Evolutionary conservation across 2,888 invertebrate species (phyloP).

Genomic region (Pseudococcus longispinus): DNA sequence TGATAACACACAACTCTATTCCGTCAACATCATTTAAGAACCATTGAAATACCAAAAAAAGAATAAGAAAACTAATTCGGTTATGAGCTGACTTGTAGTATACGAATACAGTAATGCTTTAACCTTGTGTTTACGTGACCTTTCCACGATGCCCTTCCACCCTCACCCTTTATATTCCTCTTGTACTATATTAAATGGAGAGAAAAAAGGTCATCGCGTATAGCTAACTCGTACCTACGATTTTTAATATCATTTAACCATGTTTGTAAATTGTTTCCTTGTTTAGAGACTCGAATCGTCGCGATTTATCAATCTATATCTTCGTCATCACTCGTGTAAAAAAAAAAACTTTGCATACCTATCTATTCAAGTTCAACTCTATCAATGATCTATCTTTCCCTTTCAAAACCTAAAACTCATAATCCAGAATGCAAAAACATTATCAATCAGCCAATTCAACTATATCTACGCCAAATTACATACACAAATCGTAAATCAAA

Average conservation of each 20-base stretch:
- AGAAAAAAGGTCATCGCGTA: slow-evolving; percentile 48
- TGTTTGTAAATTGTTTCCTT: slow-evolving; percentile 9
- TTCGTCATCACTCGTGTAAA: not conserved
- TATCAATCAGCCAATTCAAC: not conserved
- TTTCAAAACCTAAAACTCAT: too few relatives aligned
- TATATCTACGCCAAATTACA: not conserved
- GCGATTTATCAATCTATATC: not conserved
- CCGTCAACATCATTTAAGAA: slow-evolving; percentile 9
- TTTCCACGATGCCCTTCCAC: slow-evolving; percentile 54
- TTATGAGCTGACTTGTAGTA: slow-evolving; percentile 54
- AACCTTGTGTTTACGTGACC: slow-evolving; percentile 56
- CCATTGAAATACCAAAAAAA: slow-evolving; percentile 49
- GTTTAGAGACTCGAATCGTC: not conserved
- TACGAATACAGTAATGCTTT: slow-evolving; percentile 45
- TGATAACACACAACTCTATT: not conserved
- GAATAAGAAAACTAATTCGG: slow-evolving; percentile 53
- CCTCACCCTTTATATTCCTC: slow-evolving; percentile 46
- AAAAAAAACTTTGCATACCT: not conserved
- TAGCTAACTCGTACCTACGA: not conserved
- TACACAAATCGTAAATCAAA: not conserved
- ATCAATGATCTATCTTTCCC: not conserved
- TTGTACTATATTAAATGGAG: slow-evolving; percentile 32
- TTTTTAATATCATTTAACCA: slow-evolving; percentile 22
- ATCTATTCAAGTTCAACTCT: not conserved
- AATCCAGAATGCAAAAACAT: too few relatives aligned